phyloP scores from a whole-genome alignment of 2,797 vertebrate genomes.

The Hippoglossus hippoglossus region DNA sequence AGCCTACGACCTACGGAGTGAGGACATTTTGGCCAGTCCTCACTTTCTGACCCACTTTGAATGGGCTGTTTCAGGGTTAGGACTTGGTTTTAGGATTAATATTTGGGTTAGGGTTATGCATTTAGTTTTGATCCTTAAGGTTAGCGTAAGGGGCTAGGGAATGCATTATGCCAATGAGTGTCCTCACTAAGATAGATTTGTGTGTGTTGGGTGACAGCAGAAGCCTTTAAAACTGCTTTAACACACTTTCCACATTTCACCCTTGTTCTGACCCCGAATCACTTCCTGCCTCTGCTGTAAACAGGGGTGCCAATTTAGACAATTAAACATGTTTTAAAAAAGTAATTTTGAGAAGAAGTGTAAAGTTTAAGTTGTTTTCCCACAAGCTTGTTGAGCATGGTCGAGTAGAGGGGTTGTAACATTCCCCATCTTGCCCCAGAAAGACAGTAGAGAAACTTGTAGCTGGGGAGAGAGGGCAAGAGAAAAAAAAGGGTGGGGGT shows the following conservation, averaged over 20 bases:
- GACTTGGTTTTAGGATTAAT: no score
- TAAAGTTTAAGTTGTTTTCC: constrained; percentile 51
- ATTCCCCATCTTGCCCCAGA: constrained; percentile 54
- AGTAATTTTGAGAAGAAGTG: constrained; percentile 32
- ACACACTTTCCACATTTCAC: constrained; percentile 40
- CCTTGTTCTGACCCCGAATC: constrained; percentile 42
- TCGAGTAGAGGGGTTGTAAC: constrained; percentile 34
- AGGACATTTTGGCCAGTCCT: no score
- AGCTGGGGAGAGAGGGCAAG: constrained; percentile 38
- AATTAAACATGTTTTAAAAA: constrained; percentile 24
- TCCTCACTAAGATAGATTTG: no score
- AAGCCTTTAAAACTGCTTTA: constrained; percentile 44
- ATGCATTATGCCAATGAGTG: no score
- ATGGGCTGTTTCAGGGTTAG: no score
- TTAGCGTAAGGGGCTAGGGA: no score
- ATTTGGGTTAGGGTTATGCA: no score
- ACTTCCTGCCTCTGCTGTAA: constrained; percentile 37
- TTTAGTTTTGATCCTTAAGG: no score
- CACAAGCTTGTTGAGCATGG: constrained; percentile 40
- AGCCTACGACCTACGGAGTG: no score
- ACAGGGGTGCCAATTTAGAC: constrained; percentile 26
- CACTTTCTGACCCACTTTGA: no score
- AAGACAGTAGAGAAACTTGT: constrained; percentile 62
- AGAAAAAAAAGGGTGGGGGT: constrained; percentile 8
- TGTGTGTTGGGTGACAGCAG: constrained; percentile 33